phyloP scores from a whole-genome alignment of 2,797 vertebrate genomes.

The Bryconaethiops microstoma region DNA sequence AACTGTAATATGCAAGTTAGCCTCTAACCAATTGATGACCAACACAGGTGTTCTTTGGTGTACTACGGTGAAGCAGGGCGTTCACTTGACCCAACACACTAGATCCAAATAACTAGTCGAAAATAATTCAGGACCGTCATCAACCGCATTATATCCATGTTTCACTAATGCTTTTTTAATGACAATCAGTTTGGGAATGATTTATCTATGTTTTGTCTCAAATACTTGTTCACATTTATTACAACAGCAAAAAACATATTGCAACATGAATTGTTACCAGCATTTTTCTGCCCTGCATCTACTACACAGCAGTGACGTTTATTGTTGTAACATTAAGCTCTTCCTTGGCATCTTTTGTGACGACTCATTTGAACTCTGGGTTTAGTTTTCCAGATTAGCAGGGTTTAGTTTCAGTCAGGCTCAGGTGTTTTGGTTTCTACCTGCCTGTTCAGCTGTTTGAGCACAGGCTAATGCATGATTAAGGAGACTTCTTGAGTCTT shows the following conservation, averaged over 20 bases:
- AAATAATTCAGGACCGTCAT: too few relatives aligned
- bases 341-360: constrained; percentile 44
- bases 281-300: background rate
- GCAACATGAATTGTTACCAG: too few relatives aligned
- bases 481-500: constrained; percentile 55
- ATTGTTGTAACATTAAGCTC: background rate
- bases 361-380: constrained; percentile 46
- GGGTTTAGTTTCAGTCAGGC: constrained; percentile 62
- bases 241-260: too few relatives aligned
- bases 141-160: too few relatives aligned
- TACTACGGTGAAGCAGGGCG: too few relatives aligned
- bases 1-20: background rate
- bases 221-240: too few relatives aligned
- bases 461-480: constrained; percentile 75
- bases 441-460: constrained; percentile 62
- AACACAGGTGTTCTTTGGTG: background rate
- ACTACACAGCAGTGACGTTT: background rate
- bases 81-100: too few relatives aligned
- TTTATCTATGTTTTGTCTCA: too few relatives aligned
- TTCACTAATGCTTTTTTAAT: too few relatives aligned
- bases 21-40: background rate
- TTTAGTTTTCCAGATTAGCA: too few relatives aligned
- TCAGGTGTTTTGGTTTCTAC: constrained; percentile 62
- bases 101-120: too few relatives aligned
- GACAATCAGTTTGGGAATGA: too few relatives aligned